phyloP scores from a whole-genome alignment of 35 echinoderm and acorn worm species.

The Heliocidaris erythrogramma region DNA sequence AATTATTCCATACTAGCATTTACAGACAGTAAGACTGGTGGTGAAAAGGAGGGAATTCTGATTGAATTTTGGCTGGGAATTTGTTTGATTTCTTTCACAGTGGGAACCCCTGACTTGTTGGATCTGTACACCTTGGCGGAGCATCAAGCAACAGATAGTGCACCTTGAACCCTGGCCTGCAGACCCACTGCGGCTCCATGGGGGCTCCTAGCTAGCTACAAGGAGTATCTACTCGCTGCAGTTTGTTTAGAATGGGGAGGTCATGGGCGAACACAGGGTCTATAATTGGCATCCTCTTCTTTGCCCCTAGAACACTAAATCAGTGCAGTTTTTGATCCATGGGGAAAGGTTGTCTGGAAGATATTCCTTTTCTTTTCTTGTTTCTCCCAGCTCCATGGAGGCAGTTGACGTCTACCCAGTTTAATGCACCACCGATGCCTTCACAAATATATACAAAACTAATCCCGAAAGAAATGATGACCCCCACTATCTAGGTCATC shows the following conservation, averaged over 20 bases:
- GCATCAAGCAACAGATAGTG: background rate
- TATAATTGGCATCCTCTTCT: slow-evolving; percentile 17
- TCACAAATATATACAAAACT: background rate
- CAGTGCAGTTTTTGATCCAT: background rate
- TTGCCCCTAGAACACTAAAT: background rate
- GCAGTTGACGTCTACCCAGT: background rate
- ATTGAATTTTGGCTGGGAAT: background rate
- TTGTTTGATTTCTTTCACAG: slow-evolving; percentile 12
- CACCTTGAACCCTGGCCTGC: slow-evolving; percentile 5
- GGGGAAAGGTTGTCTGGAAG: background rate
- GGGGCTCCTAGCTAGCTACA: background rate
- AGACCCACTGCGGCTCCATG: background rate
- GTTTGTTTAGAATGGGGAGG: slow-evolving; percentile 2
- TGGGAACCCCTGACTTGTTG: background rate
- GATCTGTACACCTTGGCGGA: background rate
- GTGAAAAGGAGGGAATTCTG: background rate
- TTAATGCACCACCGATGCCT: background rate
- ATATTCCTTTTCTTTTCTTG: background rate
- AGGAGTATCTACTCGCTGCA: background rate
- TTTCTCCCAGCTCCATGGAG: background rate
- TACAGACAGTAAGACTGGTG: background rate
- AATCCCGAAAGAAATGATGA: background rate
- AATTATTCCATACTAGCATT: background rate
- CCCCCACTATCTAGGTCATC: background rate
- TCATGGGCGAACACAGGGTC: background rate